phyloP scores from a whole-genome alignment of 2,888 invertebrate genomes.

The Dicranocentrus wangi region DNA sequence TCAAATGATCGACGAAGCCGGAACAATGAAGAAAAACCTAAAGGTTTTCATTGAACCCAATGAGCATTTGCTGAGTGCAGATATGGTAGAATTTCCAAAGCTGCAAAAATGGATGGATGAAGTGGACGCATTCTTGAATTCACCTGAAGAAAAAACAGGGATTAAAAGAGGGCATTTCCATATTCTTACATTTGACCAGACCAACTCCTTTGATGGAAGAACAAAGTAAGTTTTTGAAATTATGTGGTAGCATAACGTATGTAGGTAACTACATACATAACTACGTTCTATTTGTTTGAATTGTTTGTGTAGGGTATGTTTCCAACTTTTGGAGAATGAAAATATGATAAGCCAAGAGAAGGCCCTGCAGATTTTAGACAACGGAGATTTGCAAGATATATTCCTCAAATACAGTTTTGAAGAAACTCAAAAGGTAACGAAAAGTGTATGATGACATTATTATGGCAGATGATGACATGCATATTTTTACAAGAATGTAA shows the following conservation, averaged over 20 bases:
- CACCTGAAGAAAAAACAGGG: constrained; percentile 60
- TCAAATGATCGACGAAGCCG: constrained; percentile 67
- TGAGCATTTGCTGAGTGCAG: constrained; percentile 68
- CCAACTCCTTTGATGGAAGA: constrained; percentile 70
- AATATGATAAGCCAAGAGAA: constrained; percentile 72
- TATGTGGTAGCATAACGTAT: not conserved
- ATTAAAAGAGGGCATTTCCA: constrained; percentile 69
- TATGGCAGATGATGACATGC: too few species aligned
- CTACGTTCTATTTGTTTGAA: not conserved
- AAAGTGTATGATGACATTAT: not conserved
- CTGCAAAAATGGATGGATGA: constrained; percentile 71
- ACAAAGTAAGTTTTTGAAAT: constrained; percentile 67
- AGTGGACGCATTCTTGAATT: constrained; percentile 65
- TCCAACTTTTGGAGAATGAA: constrained; percentile 72
- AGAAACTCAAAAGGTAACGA: constrained; percentile 69
- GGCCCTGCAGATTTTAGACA: constrained; percentile 69
- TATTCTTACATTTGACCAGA: constrained; percentile 71
- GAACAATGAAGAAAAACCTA: constrained; percentile 69
- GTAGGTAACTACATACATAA: not conserved
- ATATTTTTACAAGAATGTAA: not conserved
- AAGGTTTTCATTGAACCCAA: constrained; percentile 72
- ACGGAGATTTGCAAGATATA: constrained; percentile 71
- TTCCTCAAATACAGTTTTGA: constrained; percentile 72
- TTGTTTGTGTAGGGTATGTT: constrained; percentile 67
- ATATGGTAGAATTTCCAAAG: constrained; percentile 69